Evolutionary conservation across 2,113 vertebrate genomes (phyloP).

Genomic region (Lycaon pictus): DNA sequence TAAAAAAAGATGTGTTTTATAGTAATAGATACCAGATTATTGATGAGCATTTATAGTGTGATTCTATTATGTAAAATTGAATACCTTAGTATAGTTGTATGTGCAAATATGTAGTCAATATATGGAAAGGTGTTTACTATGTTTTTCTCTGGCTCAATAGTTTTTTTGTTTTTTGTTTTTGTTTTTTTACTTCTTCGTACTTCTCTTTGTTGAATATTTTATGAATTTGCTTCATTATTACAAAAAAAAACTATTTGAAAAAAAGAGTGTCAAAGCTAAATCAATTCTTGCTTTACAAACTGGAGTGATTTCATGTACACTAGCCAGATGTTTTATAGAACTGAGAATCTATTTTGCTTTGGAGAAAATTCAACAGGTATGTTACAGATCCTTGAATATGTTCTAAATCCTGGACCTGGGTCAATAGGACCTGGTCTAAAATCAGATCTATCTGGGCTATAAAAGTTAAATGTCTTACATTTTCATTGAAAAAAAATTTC

Average conservation of each 20-base stretch:
- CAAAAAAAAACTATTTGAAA: constrained; percentile 50
- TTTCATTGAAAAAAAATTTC: constrained; percentile 11
- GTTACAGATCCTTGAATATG: background rate
- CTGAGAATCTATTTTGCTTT: constrained; percentile 32
- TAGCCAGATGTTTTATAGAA: background rate
- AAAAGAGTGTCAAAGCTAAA: constrained; percentile 30
- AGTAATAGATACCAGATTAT: constrained; percentile 29
- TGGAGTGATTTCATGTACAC: constrained; percentile 9
- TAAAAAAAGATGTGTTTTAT: background rate
- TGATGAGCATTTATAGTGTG: background rate
- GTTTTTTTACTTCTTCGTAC: background rate
- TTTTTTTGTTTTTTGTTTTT: background rate
- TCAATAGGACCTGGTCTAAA: constrained; percentile 17
- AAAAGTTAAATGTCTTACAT: constrained; percentile 60
- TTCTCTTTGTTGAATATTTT: constrained; percentile 37
- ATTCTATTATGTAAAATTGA: constrained; percentile 53
- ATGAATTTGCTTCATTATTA: constrained; percentile 30
- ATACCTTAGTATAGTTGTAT: background rate
- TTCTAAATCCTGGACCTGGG: background rate
- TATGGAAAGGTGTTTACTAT: constrained; percentile 15
- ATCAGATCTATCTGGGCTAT: constrained; percentile 4
- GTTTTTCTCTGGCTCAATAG: constrained; percentile 18
- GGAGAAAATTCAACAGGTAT: constrained; percentile 46
- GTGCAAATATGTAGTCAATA: background rate
- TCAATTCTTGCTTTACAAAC: constrained; percentile 14